Conservation (phyloP, 1,140 invertebrate species). For the Eciton burchellii region DNA sequence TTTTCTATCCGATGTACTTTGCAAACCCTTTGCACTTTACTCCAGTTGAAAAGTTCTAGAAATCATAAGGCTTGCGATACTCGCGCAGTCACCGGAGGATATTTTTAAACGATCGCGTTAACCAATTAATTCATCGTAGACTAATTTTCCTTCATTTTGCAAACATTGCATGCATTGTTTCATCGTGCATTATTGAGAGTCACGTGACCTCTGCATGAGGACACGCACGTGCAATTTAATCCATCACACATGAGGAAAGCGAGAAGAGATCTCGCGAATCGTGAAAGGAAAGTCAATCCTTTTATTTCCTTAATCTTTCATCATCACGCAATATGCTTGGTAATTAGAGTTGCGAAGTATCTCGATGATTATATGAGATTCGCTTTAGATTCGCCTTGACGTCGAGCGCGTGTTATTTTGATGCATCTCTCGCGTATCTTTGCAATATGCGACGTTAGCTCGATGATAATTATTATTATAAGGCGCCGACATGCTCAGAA, state of each 20-base stretch:
- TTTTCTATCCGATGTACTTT: neutral
- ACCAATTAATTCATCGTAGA: too few relatives aligned
- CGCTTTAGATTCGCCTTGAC: neutral
- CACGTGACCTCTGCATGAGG: neutral
- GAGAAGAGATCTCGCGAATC: neutral
- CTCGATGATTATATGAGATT: neutral
- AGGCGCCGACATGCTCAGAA: neutral
- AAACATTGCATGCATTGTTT: too few relatives aligned
- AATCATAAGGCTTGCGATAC: slow-evolving; percentile 7
- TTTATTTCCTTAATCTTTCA: neutral
- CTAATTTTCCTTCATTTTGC: too few relatives aligned
- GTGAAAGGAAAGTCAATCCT: neutral
- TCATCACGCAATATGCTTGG: neutral
- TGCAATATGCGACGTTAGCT: neutral
- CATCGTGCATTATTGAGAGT: neutral
- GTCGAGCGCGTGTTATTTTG: neutral
- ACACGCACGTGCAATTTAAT: neutral
- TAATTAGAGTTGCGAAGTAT: neutral
- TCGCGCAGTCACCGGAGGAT: neutral
- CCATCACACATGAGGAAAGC: slow-evolving; percentile 13
- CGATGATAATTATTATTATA: neutral
- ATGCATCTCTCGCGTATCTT: neutral
- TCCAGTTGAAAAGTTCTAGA: neutral
- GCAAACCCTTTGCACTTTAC: slow-evolving; percentile 21
- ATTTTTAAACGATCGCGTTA: slow-evolving; percentile 10